Percentiles rank a stretch among this genome's conserved stretches.
These are phyloP conservation scores for Typhlomys cinereus DNA, from an alignment of 2,113 vertebrate genomes.

Conservation along the genomic window DNA sequence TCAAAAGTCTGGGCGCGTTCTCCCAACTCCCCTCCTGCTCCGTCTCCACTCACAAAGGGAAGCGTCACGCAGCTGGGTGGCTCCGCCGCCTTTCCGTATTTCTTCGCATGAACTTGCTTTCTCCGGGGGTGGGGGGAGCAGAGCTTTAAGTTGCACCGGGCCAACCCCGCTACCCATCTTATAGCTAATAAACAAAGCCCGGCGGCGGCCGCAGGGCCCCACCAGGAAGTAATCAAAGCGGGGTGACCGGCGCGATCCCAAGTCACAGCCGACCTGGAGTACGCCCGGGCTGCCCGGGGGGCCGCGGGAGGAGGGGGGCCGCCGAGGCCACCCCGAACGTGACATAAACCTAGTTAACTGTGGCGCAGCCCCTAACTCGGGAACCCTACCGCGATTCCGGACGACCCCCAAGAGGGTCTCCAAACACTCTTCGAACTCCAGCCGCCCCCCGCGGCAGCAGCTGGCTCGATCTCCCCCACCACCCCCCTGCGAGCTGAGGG, in stretches of 20 bases:
- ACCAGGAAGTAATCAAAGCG: constrained; percentile 80
- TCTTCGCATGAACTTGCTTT: constrained; percentile 4
- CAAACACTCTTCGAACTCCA: not conserved
- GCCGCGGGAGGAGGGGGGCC: not conserved
- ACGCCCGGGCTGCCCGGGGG: constrained; percentile 23
- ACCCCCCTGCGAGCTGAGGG: not conserved
- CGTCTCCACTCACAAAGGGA: not conserved
- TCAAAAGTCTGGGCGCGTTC: constrained; percentile 50
- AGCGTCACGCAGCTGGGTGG: not conserved
- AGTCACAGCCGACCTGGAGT: constrained; percentile 67
- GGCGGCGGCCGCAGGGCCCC: constrained; percentile 59
- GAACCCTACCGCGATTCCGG: not conserved
- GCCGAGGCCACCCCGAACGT: not conserved
- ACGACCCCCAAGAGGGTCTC: not conserved
- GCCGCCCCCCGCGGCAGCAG: constrained; percentile 41
- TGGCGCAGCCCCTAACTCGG: not conserved
- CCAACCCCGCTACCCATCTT: constrained; percentile 46
- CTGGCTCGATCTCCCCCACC: not conserved
- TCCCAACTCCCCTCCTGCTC: constrained; percentile 14
- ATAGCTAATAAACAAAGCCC: constrained; percentile 77
- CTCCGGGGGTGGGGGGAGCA: too few relatives aligned
- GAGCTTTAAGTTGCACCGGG: too few relatives aligned
- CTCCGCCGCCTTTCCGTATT: not conserved
- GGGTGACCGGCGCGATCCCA: constrained; percentile 55
- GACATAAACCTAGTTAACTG: constrained; percentile 1